Conservation (phyloP, 1,140 invertebrate genomes). For the Orius insidiosus region DNA sequence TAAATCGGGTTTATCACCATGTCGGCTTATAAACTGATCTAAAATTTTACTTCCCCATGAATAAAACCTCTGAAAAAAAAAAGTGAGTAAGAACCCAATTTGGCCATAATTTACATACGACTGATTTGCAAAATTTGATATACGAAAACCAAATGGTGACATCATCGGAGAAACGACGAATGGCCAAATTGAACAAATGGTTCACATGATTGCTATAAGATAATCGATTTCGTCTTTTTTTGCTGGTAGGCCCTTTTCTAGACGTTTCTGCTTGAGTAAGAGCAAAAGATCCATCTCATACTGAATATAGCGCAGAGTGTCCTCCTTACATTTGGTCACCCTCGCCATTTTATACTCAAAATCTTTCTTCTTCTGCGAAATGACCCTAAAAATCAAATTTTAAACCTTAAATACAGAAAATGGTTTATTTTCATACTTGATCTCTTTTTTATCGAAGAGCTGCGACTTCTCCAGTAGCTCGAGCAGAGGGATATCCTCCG, state of each 20-base stretch:
- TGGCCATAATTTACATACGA: too few species aligned
- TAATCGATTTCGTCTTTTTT: conserved; percentile 48
- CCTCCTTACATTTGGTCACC: conserved; percentile 45
- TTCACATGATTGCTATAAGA: conserved; percentile 45
- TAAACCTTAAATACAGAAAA: conserved; percentile 1
- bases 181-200: conserved; percentile 40
- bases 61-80: conserved; percentile 25
- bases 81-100: too few species aligned
- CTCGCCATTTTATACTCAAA: conserved; percentile 54
- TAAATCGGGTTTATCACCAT: conserved; percentile 50
- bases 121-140: conserved; percentile 49
- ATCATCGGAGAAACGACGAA: conserved; percentile 43
- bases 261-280: conserved; percentile 37
- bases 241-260: conserved; percentile 31
- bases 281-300: conserved; percentile 49
- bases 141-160: conserved; percentile 50
- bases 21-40: conserved; percentile 39
- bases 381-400: conserved; percentile 8
- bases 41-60: conserved; percentile 30
- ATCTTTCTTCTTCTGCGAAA: conserved; percentile 34
- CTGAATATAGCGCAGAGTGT: conserved; percentile 51
- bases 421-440: conserved; percentile 31
- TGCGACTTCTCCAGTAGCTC: conserved; percentile 50
- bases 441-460: conserved; percentile 45
- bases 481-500: conserved; percentile 50